phyloP scores from a whole-genome alignment of 2,888 invertebrate species.

The Pseudococcus viburni region DNA sequence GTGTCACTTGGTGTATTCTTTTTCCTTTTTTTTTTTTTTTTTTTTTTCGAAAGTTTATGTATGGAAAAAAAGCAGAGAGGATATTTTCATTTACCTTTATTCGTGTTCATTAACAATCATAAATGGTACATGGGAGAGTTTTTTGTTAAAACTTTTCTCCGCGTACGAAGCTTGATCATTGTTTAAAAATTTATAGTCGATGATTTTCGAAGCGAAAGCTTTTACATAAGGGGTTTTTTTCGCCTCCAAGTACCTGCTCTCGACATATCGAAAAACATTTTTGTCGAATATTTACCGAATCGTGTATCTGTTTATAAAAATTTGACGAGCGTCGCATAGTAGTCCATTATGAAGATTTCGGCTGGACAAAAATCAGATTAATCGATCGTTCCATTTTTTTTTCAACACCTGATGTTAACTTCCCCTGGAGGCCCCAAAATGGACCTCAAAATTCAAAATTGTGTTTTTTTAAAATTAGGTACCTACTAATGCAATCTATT shows the following conservation, averaged over 20 bases:
- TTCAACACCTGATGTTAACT: too few relatives aligned
- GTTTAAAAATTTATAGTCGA: conserved; percentile 39
- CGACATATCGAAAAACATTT: background rate
- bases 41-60: conserved; percentile 9
- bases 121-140: conserved; percentile 35
- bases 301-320: background rate
- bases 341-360: too few relatives aligned
- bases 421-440: too few relatives aligned
- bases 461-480: too few relatives aligned
- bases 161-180: background rate
- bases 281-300: background rate
- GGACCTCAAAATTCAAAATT: too few relatives aligned
- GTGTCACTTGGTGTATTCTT: conserved; percentile 38
- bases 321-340: background rate
- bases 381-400: too few relatives aligned
- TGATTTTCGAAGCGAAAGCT: conserved; percentile 10
- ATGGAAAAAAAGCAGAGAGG: conserved; percentile 27
- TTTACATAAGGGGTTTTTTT: background rate
- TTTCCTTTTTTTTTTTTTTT: background rate
- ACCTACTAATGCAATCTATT: too few relatives aligned
- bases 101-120: conserved; percentile 42
- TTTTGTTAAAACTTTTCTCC: conserved; percentile 37
- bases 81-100: conserved; percentile 43
- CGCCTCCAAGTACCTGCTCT: background rate
- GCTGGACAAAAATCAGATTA: too few relatives aligned